Evolutionary conservation across 23 tunicate genomes (phyloP), one percentile per base, ranked within the genome.

Genomic region (Halocynthia aurantium): DNA sequence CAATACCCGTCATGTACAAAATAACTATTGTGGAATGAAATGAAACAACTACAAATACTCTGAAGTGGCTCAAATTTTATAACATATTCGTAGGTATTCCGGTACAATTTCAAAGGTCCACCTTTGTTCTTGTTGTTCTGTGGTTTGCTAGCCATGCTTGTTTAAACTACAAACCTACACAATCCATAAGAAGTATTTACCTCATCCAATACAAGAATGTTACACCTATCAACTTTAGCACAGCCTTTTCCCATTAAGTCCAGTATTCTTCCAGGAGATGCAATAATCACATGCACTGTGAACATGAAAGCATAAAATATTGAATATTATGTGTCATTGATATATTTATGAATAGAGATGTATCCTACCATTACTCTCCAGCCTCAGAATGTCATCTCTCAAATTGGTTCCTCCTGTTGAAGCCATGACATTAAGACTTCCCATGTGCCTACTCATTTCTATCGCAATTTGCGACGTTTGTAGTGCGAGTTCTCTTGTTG

Each of bases 401-500:
- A 96, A 72, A 71, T 90, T 91, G 61, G 99, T 96, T 15, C 99
- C 99, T 19, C 99, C 99, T n/a, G 99, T 96, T 49, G 99, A 89
- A 9, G 95, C 99, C 99, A 96, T 89, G 8, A 89, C 96, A 72
- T 96, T 89, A 18, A 96, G 58, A 44, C 69, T 79, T 22, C 90
- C 95, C 91, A 92, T 92, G 77, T 89, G 93, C 44, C 85, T 63
- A 52, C 96, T 86, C 61, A 96, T 57, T 71, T 96, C 99, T 52
- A 96, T 96, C 18, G 98, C 98, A 63, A 96, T 96, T 73, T 96
- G 99, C 7, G 96, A 89, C 8, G 99, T 96, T 84, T 96, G 99
- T 12, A 96, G 80, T 8, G 99, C 99, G 20, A 96, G 81, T 76
- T 96, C 99, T 17, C 99, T 83, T 8, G 99, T 96, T 6, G 99